These are phyloP conservation scores for Monodelphis domestica DNA, from an alignment of 2,797 vertebrate genomes.

Conservation along the genomic window DNA sequence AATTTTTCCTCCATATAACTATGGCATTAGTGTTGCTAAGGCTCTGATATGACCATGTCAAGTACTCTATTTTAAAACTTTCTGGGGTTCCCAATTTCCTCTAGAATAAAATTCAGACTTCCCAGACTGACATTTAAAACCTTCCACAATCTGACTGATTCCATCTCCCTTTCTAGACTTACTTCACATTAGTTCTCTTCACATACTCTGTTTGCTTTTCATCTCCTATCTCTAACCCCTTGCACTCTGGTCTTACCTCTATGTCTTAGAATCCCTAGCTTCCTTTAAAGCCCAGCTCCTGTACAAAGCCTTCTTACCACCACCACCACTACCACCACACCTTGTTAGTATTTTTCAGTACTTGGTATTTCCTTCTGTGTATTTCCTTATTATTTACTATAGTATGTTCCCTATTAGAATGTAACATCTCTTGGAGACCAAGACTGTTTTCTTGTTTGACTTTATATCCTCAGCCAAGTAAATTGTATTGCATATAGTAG, in stretches of 20 bases:
- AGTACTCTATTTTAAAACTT: neutral
- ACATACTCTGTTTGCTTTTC: neutral
- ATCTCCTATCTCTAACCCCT: neutral
- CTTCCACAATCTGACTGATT: neutral
- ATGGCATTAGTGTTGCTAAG: neutral
- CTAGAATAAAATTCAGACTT: neutral
- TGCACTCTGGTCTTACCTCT: neutral
- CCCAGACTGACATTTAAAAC: neutral
- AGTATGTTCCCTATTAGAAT: no score
- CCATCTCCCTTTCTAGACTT: neutral
- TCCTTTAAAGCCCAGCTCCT: neutral
- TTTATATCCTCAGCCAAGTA: neutral
- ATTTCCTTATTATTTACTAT: neutral
- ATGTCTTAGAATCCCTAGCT: neutral
- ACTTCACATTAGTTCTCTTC: neutral
- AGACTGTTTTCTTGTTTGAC: neutral
- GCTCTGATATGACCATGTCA: neutral
- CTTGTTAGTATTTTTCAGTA: neutral
- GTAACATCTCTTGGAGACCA: neutral
- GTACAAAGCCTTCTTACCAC: neutral
- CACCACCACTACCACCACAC: neutral
- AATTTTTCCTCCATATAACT: neutral
- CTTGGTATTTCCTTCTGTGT: neutral
- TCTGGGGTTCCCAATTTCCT: neutral
- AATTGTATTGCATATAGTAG: neutral